Evolutionary conservation across 2,797 vertebrate species (phyloP), one percentile per base, ranked within the genome.

Genomic region (Botia kubotai): DNA sequence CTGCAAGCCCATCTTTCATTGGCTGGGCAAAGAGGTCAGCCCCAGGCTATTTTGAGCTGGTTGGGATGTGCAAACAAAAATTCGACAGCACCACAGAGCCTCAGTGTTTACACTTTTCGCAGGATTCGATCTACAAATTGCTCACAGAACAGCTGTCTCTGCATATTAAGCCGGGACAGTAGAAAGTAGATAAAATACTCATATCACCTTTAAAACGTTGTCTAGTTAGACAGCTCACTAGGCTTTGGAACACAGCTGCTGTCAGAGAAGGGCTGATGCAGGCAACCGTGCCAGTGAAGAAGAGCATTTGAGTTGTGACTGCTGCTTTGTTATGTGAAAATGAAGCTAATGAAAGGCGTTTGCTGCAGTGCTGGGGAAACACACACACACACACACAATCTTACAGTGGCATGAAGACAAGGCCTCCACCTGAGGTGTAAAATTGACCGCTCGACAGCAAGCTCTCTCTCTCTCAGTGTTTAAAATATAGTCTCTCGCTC

Each of bases 341-440:
- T 82, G 26, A 75, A 75, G 72, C 72, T 76, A 75, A 81, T 81
- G 75, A 62, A 80, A 57, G 68, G 55, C 50, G 57, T 83, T 80
- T 82, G 82, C 62, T 86, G 77, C 81, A 82, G 68, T 77, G 79
- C 69, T 79, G 43, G 53, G 72, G 72, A 65, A 87, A 78, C 52
- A 39, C 62, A 79, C 83, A 82, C 55, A 33, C 70, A 75, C 75
- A 66, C 26, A 76, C 39, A 83, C 75, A 84, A 63, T 76, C 63
- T 65, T 75, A 86, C 6, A 52, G 77, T 26, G 58, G 76, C 79
- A 82, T 70, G 52, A 75, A 86, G 65, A 82, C 80, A 76, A 62
- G 72, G 55, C 71, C 57, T 80, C 43, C 67, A 86, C 82, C 82
- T 82, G 69, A 84, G 76, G 84, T n/a, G 36, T 53, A 83, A 75